Evolutionary conservation across 2,113 vertebrate genomes (phyloP), one percentile per base, ranked within the genome.

Genomic region (Mirounga angustirostris): DNA sequence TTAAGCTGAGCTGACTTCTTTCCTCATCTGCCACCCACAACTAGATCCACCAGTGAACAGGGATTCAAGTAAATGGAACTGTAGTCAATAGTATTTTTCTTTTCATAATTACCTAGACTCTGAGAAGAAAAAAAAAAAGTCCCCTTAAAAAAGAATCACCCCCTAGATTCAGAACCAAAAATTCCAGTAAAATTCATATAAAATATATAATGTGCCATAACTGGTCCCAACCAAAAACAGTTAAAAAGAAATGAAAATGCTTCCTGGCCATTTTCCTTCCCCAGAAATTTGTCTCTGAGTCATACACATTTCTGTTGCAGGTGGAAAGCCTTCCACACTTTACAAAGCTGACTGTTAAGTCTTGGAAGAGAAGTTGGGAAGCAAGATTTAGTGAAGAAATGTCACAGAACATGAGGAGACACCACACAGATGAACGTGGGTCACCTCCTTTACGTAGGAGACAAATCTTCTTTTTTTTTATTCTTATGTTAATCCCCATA

Each of bases 191-290:
- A 59, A 91, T 90, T 78, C 71, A 78, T 52, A 79, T 71, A 40
- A 89, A 93, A 92, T 33, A 85, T 13, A 28, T 11, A 89, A 86
- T 24, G 30, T 86, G 21, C 21, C 36, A 93, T 14, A 74, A 7
- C 12, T 1, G 43, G 46, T 21, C 28, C n/a, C 71, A 90, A 90
- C 7, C 30, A 80, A 87, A 97, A 90, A 40, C 15, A 94, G 30
- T 86, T 43, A 95, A 81, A 89, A 71, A 28, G 3, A 91, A 92
- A 92, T 19, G 5, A 93, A 94, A 74, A 96, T 33, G 12, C n/a
- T 69, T 97, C 95, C 36, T 94, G 22, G 22, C 22, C 65, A 97
- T 83, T 50, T 85, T 95, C 50, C 24, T 89, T 85, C n/a, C 33
- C 28, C 36, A 85, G 59, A 94, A 91, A 76, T 61, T 86, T 12